Evolutionary conservation across 64 coral and sea anemone species (phyloP), one percentile per base, ranked within the genome.

Genomic region (Astreopora myriophthalma): DNA sequence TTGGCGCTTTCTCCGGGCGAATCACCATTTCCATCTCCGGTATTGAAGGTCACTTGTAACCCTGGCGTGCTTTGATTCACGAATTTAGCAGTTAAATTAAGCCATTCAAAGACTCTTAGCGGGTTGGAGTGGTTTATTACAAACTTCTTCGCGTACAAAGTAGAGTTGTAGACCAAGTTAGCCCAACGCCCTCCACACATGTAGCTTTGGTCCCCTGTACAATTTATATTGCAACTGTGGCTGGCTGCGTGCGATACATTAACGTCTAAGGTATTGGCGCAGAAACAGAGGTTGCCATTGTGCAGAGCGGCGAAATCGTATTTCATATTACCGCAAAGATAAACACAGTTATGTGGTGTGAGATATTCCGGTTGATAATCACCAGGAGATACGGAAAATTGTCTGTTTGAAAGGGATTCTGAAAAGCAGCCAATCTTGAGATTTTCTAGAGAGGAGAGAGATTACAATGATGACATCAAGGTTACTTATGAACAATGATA

Each of bases 271-370:
- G 34, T 24, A 23, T 71, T 84, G 38, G 79, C 91, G 33, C 95
- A 96, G 34, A 96, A 93, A 60, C 95, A 96, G 6, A 89, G 29
- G 13, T 86, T 39, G 8, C 95, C 95, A 48, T 96, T 93, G 74
- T 96, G 95, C 28, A 96, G 82, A 24, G 90, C 91, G 13, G 95
- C 69, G 63, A 92, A 93, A 7, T 62, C 16, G 38, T 84, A 96
- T 4, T 61, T 88, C 27, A 93, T 58, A 27, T 61, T 38, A 9
- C 91, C 95, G 30, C 95, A 96, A 1, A 85, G 60, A 22, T 55
- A 3, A 3, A 78, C 61, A 34, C 95, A 96, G 3, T 31, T 24
- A 48, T 90, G 76, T 3, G 95, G 95, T 14, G 73, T 87, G 2
- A 96, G 60, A 71, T 29, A 1, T 17, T 32, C 14, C 1, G 60